Conservation (phyloP, 1,140 invertebrate genomes). For the Musca vetustissima region DNA sequence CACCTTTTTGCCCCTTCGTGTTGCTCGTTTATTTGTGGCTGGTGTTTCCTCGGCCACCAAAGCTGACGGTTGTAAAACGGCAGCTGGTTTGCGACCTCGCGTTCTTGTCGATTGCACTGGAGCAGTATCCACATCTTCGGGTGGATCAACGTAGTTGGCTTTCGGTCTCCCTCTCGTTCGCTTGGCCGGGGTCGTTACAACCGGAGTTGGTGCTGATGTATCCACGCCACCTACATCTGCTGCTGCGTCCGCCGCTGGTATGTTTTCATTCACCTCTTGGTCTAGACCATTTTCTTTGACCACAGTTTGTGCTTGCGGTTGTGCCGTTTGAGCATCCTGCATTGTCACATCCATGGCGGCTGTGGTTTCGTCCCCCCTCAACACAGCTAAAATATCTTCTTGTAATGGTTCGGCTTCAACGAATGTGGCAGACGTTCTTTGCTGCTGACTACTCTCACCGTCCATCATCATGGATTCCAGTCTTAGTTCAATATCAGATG, state of each 20-base stretch:
- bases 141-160: constrained; percentile 16
- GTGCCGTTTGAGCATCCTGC: not conserved
- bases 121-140: constrained; percentile 7
- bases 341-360: not conserved
- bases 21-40: constrained; percentile 19
- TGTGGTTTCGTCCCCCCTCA: constrained; percentile 41
- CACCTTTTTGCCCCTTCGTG: constrained; percentile 13
- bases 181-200: not conserved
- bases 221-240: constrained; percentile 12
- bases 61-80: not conserved
- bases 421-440: constrained; percentile 13
- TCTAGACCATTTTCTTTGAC: constrained; percentile 34
- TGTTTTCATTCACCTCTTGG: not conserved
- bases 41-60: not conserved
- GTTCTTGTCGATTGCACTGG: constrained; percentile 22
- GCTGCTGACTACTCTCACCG: constrained; percentile 31
- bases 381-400: constrained; percentile 50
- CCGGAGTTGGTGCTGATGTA: not conserved
- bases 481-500: constrained; percentile 52
- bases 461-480: constrained; percentile 55
- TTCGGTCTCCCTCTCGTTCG: constrained; percentile 38
- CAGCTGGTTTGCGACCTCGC: constrained; percentile 22
- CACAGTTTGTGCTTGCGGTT: not conserved
- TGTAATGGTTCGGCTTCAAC: constrained; percentile 41
- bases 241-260: constrained; percentile 15